Evolutionary conservation across 2,113 vertebrate genomes (phyloP), one percentile per base, ranked within the genome.

Genomic region (Microtus oregoni): DNA sequence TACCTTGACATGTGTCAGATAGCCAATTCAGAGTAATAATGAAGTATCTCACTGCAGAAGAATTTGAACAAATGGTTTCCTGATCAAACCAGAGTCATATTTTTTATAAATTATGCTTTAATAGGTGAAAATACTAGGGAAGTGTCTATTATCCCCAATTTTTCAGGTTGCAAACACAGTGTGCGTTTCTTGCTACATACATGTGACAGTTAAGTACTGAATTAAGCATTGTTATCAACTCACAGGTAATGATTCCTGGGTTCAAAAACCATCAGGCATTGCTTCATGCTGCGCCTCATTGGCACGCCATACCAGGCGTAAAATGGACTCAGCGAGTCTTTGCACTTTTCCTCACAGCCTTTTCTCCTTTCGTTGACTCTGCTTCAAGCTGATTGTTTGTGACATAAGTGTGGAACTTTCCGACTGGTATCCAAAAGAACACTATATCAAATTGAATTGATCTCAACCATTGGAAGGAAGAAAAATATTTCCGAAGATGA

Each of bases 401-500:
- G 32, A 52, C 14, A 67, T 22, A 90, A 44, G 89, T 7, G 24
- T 73, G 75, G 52, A 76, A 68, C 91, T 92, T 82, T 17, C 61
- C 73, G 32, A 38, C 3, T 93, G 72, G 50, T 50, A 44, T 85
- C 94, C 83, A 75, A 73, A 89, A 73, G 14, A 68, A 47, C 22
- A 52, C 87, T 82, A 47, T 78, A 41, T 89, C 73, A 96, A 83
- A 92, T 1, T 86, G 50, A 82, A 87, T 47, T 58, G 82, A 68
- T 91, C 83, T 28, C 88, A 95, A 91, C 76, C 72, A 50, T 41
- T 35, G 5, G 24, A 76, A 28, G 41, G 7, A 86, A 61, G 77
- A 87, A 90, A 94, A 93, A 3, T 86, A 81, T 87, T 89, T 86
- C 86, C 85, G 28, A 85, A 94, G 58, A 86, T 77, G 50, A 75